Conservation (phyloP, 2,113 vertebrate genomes). For the Lamprologus callipterus region DNA sequence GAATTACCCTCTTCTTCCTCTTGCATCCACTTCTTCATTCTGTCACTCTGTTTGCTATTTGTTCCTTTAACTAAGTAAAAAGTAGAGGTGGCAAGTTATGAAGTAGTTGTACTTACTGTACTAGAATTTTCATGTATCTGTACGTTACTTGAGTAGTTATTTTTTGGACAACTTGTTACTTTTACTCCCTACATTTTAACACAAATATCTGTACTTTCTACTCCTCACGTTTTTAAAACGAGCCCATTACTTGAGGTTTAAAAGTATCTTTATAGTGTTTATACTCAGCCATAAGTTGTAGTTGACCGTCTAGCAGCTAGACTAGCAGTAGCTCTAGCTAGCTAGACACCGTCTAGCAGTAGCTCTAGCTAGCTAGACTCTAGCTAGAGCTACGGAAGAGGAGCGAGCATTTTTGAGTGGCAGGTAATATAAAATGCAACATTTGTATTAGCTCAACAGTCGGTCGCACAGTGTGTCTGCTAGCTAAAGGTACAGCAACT, state of each 20-base stretch:
- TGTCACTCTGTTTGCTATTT: neutral
- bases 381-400: too few species aligned
- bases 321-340: too few species aligned
- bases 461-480: accelerated
- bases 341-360: too few species aligned
- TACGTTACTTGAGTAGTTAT: neutral
- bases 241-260: accelerated
- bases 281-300: neutral
- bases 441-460: neutral
- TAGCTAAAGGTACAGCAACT: neutral
- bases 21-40: neutral
- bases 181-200: neutral
- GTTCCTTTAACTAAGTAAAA: neutral
- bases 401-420: too few species aligned
- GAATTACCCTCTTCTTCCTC: neutral
- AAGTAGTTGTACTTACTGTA: neutral
- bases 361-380: too few species aligned
- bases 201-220: neutral
- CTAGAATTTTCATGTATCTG: neutral
- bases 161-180: neutral
- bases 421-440: neutral
- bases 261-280: neutral
- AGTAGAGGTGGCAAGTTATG: neutral
- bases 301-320: neutral
- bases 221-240: neutral